Evolutionary conservation across 1,140 invertebrate species (phyloP), one percentile per base, ranked within the genome.

Genomic region (Trialeurodes vaporariorum): DNA sequence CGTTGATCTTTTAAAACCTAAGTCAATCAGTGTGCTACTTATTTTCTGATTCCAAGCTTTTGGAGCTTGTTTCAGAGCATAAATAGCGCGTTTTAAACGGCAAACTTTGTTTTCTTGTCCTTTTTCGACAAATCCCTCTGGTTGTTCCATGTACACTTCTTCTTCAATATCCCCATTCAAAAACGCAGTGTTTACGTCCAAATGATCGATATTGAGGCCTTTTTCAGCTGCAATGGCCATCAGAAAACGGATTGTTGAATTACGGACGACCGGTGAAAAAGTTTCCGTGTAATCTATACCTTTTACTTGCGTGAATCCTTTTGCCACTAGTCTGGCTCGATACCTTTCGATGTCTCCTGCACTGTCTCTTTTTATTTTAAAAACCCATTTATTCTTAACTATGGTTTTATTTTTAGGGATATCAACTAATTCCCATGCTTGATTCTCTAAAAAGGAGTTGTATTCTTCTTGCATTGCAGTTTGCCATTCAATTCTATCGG

Each of bases 311-410:
- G 64, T 68, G 71, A 74, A 81, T 13, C 81, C 80, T 69, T 78
- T 77, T 2, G 79, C 77, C 2, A 83, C 78, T 13, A 81, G 68
- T 27, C 79, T 66, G 25, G 79, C 80, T 69, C 79, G 79, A 65
- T 76, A 76, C 63, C 62, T 71, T n/a, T 67, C 70, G 21, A 73
- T 71, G 61, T 72, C 71, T 34, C 73, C 70, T 25, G 76, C 70
- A 34, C 61, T 61, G 60, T 76, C 68, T 11, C 64, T 69, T 63
- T 80, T 79, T 60, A 64, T 70, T 23, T 75, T 72, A 49, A 73
- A 81, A 2, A 81, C 70, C 78, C 75, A 78, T 73, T 75, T 79
- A 63, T 63, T 49, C 5, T 21, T 24, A 5, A 74, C 63, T 71
- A 76, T 73, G 71, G 71, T 75, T 65, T 73, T 65, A 26, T 71